These are phyloP conservation scores for Orius laevigatus DNA, from an alignment of 1,140 invertebrate species.

Conservation along the genomic window DNA sequence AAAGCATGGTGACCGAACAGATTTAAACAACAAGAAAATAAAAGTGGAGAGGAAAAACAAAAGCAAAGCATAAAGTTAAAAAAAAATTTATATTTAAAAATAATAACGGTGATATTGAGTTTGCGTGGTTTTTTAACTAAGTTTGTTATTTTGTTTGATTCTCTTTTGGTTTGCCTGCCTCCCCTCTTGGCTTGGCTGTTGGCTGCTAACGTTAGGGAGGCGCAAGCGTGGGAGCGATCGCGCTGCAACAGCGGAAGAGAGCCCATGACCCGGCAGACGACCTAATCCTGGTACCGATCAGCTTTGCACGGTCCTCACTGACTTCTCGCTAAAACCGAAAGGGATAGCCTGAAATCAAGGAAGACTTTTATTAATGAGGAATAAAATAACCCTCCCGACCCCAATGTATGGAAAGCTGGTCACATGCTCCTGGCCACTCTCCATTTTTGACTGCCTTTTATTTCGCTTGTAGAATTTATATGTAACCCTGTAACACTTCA, in stretches of 20 bases:
- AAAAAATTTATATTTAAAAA: background rate
- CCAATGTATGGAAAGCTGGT: constrained; percentile 24
- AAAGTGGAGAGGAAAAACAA: too few species aligned
- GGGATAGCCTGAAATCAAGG: too few species aligned
- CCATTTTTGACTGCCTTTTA: constrained; percentile 14
- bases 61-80: too few species aligned
- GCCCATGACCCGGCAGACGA: constrained; percentile 66
- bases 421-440: constrained; percentile 22
- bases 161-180: constrained; percentile 30
- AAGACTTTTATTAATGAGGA: too few species aligned
- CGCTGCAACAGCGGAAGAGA: constrained; percentile 73
- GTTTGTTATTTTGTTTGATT: constrained; percentile 26
- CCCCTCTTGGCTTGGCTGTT: constrained; percentile 35
- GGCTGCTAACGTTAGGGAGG: constrained; percentile 26
- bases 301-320: constrained; percentile 28
- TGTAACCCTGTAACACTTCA: constrained; percentile 18
- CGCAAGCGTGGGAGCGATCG: constrained; percentile 28
- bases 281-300: constrained; percentile 74
- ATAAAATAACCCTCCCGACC: background rate
- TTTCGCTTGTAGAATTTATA: constrained; percentile 11
- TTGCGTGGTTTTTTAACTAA: constrained; percentile 16
- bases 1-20: background rate
- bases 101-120: constrained; percentile 4
- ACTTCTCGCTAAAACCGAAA: too few species aligned
- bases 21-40: too few species aligned